Conservation (phyloP, 2,113 vertebrate species). For the Peromyscus maniculatus region DNA sequence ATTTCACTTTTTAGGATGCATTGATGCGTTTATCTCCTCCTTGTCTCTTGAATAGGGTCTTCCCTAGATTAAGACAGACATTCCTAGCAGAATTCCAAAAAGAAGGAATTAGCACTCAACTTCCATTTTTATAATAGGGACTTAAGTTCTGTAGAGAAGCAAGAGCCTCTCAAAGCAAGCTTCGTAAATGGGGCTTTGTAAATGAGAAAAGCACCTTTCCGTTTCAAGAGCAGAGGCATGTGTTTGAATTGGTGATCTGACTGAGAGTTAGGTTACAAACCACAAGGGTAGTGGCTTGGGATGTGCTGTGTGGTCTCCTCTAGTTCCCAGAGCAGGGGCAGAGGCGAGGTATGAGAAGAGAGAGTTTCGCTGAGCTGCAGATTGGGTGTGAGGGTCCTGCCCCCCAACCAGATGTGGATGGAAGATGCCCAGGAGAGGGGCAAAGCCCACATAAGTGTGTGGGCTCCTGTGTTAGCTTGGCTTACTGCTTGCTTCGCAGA, state of each 20-base stretch:
- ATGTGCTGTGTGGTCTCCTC: background rate
- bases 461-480: background rate
- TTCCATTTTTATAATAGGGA: slow-evolving; percentile 3
- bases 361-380: background rate
- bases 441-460: background rate
- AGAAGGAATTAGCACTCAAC: background rate
- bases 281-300: background rate
- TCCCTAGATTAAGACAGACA: background rate
- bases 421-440: too few relatives aligned
- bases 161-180: background rate
- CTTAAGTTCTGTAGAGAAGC: slow-evolving; percentile 9
- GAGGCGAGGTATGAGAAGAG: background rate
- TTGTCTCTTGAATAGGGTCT: background rate
- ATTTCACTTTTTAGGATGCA: background rate
- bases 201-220: background rate
- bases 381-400: background rate
- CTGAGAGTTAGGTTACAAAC: background rate
- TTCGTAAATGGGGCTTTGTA: background rate
- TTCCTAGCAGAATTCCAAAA: background rate
- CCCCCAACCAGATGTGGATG: background rate
- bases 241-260: background rate
- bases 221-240: background rate
- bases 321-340: background rate
- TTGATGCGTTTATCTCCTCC: background rate
- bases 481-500: background rate